A percentile compares a stretch with the other conserved stretches of the same genome.
These are phyloP conservation scores for Holothuria scabra DNA, from an alignment of 53 echinoderm and acorn worm species.

Conservation along the genomic window DNA sequence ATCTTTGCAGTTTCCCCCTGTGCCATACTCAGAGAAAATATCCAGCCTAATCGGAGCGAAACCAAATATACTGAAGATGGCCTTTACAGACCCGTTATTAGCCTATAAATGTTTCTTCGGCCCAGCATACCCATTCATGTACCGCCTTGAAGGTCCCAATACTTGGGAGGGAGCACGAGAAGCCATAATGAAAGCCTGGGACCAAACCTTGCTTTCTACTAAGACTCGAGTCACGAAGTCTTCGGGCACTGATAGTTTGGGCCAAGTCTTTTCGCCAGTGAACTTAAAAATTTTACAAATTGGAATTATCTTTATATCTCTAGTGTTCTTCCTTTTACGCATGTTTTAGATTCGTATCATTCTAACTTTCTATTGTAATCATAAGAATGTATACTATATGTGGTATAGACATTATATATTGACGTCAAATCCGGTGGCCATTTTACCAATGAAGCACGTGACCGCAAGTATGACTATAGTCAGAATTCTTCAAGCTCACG, in stretches of 20 bases:
- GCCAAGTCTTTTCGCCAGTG: no score
- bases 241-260: background rate
- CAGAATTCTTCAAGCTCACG: no score
- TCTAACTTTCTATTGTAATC: no score
- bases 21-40: conserved; percentile 68
- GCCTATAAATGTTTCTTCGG: conserved; percentile 65
- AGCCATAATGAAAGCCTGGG: conserved; percentile 50
- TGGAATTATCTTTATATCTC: no score
- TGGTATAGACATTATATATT: no score
- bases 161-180: conserved; percentile 63
- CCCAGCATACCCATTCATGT: conserved; percentile 69
- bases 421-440: no score
- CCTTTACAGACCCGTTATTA: conserved; percentile 60
- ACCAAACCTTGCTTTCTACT: conserved; percentile 60
- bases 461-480: no score
- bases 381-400: no score
- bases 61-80: conserved; percentile 45
- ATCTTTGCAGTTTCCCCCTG: conserved; percentile 69
- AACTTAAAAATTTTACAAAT: no score
- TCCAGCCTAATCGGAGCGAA: conserved; percentile 66
- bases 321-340: no score
- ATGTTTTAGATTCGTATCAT: no score
- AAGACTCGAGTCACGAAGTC: conserved; percentile 11
- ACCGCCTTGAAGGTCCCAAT: conserved; percentile 71
- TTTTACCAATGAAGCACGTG: no score